A percentile compares a stretch with the other conserved stretches of the same genome.
These are phyloP conservation scores for Cantharis rustica DNA, from an alignment of 2,888 invertebrate genomes.

Conservation along the genomic window DNA sequence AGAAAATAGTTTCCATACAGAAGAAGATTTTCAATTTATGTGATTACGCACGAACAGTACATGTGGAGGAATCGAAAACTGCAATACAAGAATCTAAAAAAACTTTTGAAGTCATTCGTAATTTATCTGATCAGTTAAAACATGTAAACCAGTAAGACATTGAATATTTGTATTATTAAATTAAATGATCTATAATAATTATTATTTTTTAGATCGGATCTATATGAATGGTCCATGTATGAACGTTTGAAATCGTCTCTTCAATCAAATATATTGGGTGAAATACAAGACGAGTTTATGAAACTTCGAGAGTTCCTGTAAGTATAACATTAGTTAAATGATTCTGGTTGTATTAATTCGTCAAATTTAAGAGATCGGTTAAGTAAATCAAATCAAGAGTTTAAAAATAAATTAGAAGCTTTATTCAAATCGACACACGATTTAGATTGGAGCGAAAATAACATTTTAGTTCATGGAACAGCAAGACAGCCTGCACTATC, in stretches of 20 bases:
- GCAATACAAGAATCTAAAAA: conserved; percentile 60
- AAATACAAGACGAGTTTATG: conserved; percentile 57
- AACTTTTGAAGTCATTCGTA: conserved; percentile 59
- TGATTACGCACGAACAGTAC: conserved; percentile 58
- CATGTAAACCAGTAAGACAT: conserved; percentile 56
- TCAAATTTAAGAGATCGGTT: conserved; percentile 44
- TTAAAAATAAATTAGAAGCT: conserved; percentile 44
- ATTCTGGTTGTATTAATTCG: not conserved
- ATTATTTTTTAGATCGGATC: conserved; percentile 54
- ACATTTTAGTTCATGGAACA: conserved; percentile 45
- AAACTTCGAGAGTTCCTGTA: conserved; percentile 47
- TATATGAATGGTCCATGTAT: conserved; percentile 57
- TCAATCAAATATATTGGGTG: conserved; percentile 53
- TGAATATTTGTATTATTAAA: not conserved
- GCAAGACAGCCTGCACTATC: conserved; percentile 48
- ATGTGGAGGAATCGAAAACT: conserved; percentile 57
- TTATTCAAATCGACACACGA: conserved; percentile 44
- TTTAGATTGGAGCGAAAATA: conserved; percentile 46
- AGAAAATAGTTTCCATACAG: conserved; percentile 53
- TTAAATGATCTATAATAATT: not conserved
- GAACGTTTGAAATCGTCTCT: conserved; percentile 55
- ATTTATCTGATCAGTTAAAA: conserved; percentile 60
- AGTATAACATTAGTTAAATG: conserved; percentile 12
- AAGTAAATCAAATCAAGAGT: conserved; percentile 42
- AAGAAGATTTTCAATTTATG: conserved; percentile 61